These are phyloP conservation scores for Leptogaster cylindrica DNA, from an alignment of 2,888 invertebrate genomes.

Conservation along the genomic window DNA sequence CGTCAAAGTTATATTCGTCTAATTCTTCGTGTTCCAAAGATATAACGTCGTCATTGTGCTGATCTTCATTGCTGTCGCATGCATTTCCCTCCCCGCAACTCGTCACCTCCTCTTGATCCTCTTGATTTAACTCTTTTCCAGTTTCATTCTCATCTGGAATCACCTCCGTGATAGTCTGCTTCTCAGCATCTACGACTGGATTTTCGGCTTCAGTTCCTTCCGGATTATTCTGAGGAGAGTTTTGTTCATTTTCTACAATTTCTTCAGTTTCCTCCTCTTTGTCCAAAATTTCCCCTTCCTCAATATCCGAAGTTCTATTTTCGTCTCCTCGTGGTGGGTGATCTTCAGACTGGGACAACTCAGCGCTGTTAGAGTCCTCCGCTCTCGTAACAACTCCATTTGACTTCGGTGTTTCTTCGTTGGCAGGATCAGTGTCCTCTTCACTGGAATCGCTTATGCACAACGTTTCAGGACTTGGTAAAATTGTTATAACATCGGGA, in stretches of 20 bases:
- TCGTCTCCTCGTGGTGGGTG: constrained; percentile 12
- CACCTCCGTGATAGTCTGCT: neutral
- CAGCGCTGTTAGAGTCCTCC: constrained; percentile 2
- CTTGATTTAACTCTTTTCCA: too few species aligned
- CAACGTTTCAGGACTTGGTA: constrained; percentile 63
- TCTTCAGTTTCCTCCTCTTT: constrained; percentile 34
- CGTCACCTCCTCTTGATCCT: constrained; percentile 33
- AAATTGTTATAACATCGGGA: constrained; percentile 60
- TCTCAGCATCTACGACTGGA: constrained; percentile 62
- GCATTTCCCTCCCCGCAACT: neutral
- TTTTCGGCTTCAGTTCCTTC: constrained; percentile 60
- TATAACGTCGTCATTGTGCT: constrained; percentile 59
- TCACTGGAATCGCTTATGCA: constrained; percentile 64
- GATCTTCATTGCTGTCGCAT: constrained; percentile 51
- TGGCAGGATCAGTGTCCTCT: constrained; percentile 53
- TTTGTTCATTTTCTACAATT: neutral
- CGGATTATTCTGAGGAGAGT: constrained; percentile 54
- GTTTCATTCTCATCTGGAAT: constrained; percentile 24
- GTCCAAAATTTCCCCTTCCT: constrained; percentile 46
- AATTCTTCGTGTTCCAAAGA: constrained; percentile 60
- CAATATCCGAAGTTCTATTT: constrained; percentile 25
- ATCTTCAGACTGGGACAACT: neutral
- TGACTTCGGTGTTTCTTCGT: neutral
- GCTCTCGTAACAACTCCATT: too few species aligned
- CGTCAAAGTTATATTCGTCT: too few species aligned